Conservation (phyloP, 2,113 vertebrate genomes). For the Ammodramus savannarum region DNA sequence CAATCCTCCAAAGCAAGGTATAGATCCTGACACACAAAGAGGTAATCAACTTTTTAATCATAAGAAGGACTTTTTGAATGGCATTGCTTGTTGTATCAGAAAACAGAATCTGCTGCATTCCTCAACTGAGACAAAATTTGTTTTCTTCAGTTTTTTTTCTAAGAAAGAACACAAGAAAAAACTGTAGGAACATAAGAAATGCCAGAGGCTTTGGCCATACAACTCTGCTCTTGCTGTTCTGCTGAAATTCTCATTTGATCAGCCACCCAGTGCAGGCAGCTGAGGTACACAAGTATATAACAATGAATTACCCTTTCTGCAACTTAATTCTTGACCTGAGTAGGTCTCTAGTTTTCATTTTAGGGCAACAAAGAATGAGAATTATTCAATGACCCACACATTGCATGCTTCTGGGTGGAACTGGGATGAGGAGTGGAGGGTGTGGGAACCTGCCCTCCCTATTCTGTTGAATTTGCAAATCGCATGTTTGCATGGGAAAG, state of each 20-base stretch:
- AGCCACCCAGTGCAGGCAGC: background rate
- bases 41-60: background rate
- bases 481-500: background rate
- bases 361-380: background rate
- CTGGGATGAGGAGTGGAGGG: fast-evolving
- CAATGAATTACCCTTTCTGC: background rate
- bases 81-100: background rate
- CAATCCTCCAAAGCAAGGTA: background rate
- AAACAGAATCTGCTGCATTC: background rate
- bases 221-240: background rate
- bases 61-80: background rate
- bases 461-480: background rate
- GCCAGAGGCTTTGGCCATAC: background rate
- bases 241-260: background rate
- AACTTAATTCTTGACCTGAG: background rate
- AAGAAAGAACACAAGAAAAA: background rate
- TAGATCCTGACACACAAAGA: background rate
- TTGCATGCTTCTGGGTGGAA: background rate
- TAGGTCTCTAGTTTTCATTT: background rate
- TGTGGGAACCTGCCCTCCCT: background rate
- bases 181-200: background rate
- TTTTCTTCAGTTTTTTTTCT: background rate
- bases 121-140: constrained; percentile 13
- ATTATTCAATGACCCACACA: background rate
- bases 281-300: background rate